Percentiles rank a stretch among this genome's conserved stretches.
phyloP scores from a whole-genome alignment of 2,888 invertebrate species.

The Mythimna ferrago region DNA sequence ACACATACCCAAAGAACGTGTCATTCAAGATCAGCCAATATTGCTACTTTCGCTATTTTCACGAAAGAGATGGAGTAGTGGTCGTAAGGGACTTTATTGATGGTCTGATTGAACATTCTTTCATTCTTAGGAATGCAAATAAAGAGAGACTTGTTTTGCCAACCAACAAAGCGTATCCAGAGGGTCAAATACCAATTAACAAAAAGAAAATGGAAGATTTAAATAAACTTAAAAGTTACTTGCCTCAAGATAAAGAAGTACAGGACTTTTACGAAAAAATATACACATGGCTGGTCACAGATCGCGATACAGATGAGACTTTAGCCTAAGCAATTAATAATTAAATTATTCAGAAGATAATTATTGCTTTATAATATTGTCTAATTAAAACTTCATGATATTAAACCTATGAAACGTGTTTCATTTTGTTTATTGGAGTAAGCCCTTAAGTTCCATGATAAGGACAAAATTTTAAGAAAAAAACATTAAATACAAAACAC shows the following conservation, averaged over 20 bases:
- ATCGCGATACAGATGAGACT: slow-evolving; percentile 22
- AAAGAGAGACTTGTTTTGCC: slow-evolving; percentile 26
- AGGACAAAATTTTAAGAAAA: slow-evolving; percentile 20
- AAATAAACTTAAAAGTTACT: slow-evolving; percentile 30
- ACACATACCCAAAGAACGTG: slow-evolving; percentile 23
- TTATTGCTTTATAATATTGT: slow-evolving; percentile 12
- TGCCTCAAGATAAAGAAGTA: slow-evolving; percentile 28
- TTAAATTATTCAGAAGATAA: slow-evolving; percentile 8
- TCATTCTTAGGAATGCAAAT: slow-evolving; percentile 25
- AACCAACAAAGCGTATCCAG: slow-evolving; percentile 22
- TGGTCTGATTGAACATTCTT: slow-evolving; percentile 30
- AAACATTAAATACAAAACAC: slow-evolving; percentile 24
- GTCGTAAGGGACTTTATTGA: slow-evolving; percentile 20
- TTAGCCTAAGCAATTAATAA: slow-evolving; percentile 25
- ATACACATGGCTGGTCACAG: slow-evolving; percentile 21
- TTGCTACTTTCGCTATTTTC: slow-evolving; percentile 23
- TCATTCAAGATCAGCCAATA: slow-evolving; percentile 25
- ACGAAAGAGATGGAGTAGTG: slow-evolving; percentile 20
- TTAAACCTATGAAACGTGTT: slow-evolving; percentile 18
- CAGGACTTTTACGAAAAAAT: slow-evolving; percentile 24
- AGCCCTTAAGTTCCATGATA: slow-evolving; percentile 26
- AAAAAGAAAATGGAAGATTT: slow-evolving; percentile 26
- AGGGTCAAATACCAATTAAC: slow-evolving; percentile 25
- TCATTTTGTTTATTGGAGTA: slow-evolving; percentile 25
- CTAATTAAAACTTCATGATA: slow-evolving; percentile 21